These are phyloP conservation scores for Mythimna ferrago DNA, from an alignment of 2,888 invertebrate species.

Conservation along the genomic window DNA sequence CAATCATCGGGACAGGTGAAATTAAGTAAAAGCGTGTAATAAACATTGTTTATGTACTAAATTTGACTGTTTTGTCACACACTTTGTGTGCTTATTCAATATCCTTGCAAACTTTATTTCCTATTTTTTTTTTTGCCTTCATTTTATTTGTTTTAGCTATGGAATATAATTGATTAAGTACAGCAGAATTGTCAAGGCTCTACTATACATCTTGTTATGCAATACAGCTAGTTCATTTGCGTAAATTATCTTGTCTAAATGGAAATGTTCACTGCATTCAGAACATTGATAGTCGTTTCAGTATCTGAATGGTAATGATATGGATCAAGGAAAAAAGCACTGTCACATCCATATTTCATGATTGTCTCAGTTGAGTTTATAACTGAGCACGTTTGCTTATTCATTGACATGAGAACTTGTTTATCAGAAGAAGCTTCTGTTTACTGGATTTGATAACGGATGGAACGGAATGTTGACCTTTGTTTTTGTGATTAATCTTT, in stretches of 20 bases:
- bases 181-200: background rate
- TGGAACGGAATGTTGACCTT: background rate
- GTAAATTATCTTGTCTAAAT: background rate
- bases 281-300: background rate
- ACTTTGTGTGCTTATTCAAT: background rate
- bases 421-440: conserved; percentile 11
- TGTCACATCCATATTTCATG: conserved; percentile 42
- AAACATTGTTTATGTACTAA: background rate
- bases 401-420: conserved; percentile 19
- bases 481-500: background rate
- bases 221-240: background rate
- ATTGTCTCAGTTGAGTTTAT: conserved; percentile 2
- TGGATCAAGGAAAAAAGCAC: conserved; percentile 15
- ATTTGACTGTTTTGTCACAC: no score
- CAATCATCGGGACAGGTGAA: no score
- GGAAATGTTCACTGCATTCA: conserved; percentile 9
- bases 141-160: background rate
- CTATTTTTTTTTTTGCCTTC: background rate
- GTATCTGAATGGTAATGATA: background rate
- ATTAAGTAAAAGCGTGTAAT: no score
- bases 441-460: background rate
- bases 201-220: background rate
- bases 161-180: conserved; percentile 15
- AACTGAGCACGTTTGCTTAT: conserved; percentile 29
- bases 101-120: background rate